Evolutionary conservation across 2,888 invertebrate species (phyloP), one percentile per base, ranked within the genome.

Genomic region (Ichneumoninae sp.): DNA sequence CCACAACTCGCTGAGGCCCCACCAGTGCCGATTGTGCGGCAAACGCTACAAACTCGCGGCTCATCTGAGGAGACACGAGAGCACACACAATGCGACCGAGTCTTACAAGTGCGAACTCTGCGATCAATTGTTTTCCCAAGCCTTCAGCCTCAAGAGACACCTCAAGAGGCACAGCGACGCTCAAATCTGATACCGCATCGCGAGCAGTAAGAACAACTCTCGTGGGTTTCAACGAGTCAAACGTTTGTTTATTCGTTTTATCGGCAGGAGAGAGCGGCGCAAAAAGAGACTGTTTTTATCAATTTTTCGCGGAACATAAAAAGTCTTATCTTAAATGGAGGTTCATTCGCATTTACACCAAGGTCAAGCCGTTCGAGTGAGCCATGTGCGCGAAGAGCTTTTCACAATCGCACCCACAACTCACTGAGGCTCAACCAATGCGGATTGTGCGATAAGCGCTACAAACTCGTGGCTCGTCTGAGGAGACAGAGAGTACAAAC

Each of bases 121-220:
- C 88, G 91, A 94, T 74, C 93, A 95, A 85, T 90, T 94, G 52
- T 95, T 95, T 87, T 91, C 94, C 1, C 94, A 94, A 77, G 94
- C 94, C 65, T 94, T 94, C 69, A 94, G 94, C 65, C 91, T 95
- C 33, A 94, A 94, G 62, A 92, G 94, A 85, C 95, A 95, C 86
- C 93, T 94, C 74, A 94, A 94, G 79, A 93, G 93, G 10, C 95
- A 95, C 85, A 91, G 89, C 5, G 93, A 93, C 19, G 84, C 86
- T 50, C 86, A 81, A 52, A 80, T 68, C 0, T 82, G 60, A 82
- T 50, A 8, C 66, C 33, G 26, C 26, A 36, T 62, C 22, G 60
- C 26, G 44, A 75, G 44, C 44, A 13, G 44, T 44, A 44, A 44
- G 44, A 3, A 44, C 3, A 13, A 44, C 13, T 44, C 44, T 16